Percentiles rank a stretch among this genome's conserved stretches.
These are phyloP conservation scores for Cariama cristata DNA, from an alignment of 2,113 vertebrate species.

Conservation along the genomic window DNA sequence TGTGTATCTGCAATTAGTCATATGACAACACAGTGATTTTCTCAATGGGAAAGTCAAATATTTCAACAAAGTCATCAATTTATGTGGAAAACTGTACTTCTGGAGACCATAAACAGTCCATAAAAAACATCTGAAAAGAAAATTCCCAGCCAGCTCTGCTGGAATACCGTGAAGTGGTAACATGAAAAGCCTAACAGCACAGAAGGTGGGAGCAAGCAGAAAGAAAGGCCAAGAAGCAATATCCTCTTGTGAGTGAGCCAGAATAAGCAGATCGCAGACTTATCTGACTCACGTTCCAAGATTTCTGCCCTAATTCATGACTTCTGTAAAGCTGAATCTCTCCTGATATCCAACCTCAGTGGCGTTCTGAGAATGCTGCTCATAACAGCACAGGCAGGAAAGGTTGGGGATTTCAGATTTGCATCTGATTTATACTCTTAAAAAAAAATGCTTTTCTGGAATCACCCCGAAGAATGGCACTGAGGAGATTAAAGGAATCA, in stretches of 20 bases:
- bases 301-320: slow-evolving; percentile 22
- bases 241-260: slow-evolving; percentile 47
- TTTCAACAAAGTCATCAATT: slow-evolving; percentile 43
- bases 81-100: slow-evolving; percentile 35
- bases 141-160: slow-evolving; percentile 47
- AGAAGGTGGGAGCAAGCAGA: slow-evolving; percentile 46
- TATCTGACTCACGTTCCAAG: slow-evolving; percentile 11
- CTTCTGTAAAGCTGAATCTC: slow-evolving; percentile 5
- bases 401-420: neutral
- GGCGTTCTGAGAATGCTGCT: neutral
- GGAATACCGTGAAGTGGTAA: slow-evolving; percentile 26
- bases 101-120: slow-evolving; percentile 49
- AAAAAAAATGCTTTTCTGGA: slow-evolving; percentile 1
- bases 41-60: slow-evolving; percentile 33
- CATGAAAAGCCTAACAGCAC: slow-evolving; percentile 11
- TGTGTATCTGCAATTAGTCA: slow-evolving; percentile 1
- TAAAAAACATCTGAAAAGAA: slow-evolving; percentile 47
- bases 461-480: neutral
- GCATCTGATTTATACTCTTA: neutral
- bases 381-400: neutral
- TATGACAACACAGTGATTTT: neutral
- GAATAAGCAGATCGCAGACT: slow-evolving; percentile 19
- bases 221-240: slow-evolving; percentile 39
- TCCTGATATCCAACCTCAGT: neutral
- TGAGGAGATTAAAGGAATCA: neutral